Base-by-base conservation (phyloP, 1,140 invertebrate genomes). In the Cyclargus thomasi region DNA sequence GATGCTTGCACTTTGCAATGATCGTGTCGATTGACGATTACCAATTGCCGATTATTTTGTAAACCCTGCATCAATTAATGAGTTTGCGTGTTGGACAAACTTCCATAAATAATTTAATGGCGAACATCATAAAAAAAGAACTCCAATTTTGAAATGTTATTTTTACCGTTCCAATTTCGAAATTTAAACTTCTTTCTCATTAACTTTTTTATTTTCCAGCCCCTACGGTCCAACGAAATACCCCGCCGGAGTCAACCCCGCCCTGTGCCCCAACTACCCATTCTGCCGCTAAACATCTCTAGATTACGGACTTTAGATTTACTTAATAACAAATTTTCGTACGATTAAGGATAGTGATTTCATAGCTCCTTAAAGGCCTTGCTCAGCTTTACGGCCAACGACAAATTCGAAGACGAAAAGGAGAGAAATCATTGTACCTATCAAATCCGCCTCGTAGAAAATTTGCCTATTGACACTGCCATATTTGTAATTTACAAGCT, bases 211-310 rank as follows among this genome's bases (percentile, higher is more conserved):
- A 68, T 70, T 72, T 73, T 68, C 62, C 80, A 84, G 69, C 71
- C 78, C 73, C 62, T 70, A 71, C 73, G 78, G 76, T n/a, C 75
- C 75, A 16, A 79, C 81, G 29, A 83, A 85, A 68, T 92, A 91
- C 73, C 92, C 92, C 5, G 92, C 92, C 53, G 90, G 90, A 74
- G 86, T 92, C 68, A 87, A 88, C 70, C 81, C 92, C 2, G 86
- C 91, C 7, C 80, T 88, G 53, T 93, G 92, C 82, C 92, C 92
- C 70, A 93, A 93, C 90, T 93, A 93, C 80, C 92, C 92, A 0
- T 93, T 91, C 90, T 93, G 92, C 75, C 86, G 83, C 75, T 90
- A 87, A 83, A 81, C 70, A 83, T 63, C 71, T 18, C 18, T 59
- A 59, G 55, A 11, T 59, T 20, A 59, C 55, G 55, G 55, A 59